Base-by-base conservation (phyloP, 2,797 vertebrate species). In the Natrix natrix region DNA sequence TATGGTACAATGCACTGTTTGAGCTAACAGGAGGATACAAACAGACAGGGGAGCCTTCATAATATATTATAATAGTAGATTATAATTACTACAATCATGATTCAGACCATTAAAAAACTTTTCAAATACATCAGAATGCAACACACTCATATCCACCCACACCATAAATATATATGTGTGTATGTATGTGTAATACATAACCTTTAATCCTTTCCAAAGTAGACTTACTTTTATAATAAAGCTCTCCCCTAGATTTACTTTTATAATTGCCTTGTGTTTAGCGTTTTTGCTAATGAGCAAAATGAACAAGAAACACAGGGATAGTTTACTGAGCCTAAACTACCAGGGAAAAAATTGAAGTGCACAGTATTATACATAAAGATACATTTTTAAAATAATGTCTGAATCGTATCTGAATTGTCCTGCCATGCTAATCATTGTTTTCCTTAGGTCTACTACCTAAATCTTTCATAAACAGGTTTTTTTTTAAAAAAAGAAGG, bases 101-200 rank as follows among this genome's bases (percentile, higher is more conserved):
- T 61, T 63, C 0, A 20, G 91, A 94, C 93, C 0, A 8, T 93
- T 90, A 93, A 60, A 87, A 96, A 94, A 94, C 89, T 88, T 90
- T 94, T 55, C 24, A 63, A 93, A 96, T 90, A 89, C 11, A 96
- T 86, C 93, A 95, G 66, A 93, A 95, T 93, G 91, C 93, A 95
- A 60, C 2, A 83, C 4, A 5, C 11, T 37, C 32, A 28, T 28
- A 57, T 0, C 59, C 37, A 61, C 37, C 16, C 74, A 78, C 37
- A 78, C 17, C 1, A 11, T 22, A 78, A 37, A 69, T 16, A 20
- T 3, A 37, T 43, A 78, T 78, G 22, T 22, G 8, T 43, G 37
- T 22, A 12, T 48, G 20, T 48, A 12, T 48, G 74, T 43, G 17
- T 83, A 48, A 83, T 83, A 83, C 20, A 83, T 22, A 83, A 89